A percentile compares a stretch with the other conserved stretches of the same genome.
These are phyloP conservation scores for Neosilurus hyrtlii DNA, from an alignment of 2,797 vertebrate genomes.

Conservation along the genomic window DNA sequence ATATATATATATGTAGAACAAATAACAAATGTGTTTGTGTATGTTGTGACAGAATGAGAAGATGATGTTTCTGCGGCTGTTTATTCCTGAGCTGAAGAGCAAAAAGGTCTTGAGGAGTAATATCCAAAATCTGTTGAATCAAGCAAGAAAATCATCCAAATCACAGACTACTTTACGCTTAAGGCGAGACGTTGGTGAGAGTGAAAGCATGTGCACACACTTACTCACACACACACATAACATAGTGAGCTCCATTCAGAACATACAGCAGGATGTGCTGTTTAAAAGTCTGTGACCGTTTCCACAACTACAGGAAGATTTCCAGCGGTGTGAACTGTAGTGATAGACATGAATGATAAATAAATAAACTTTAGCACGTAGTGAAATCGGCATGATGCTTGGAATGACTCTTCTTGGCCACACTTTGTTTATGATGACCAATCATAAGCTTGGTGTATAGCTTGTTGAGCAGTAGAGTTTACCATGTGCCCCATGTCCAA, in stretches of 20 bases:
- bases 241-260: neutral
- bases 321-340: neutral
- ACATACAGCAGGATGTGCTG: neutral
- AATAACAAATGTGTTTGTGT: constrained; percentile 13
- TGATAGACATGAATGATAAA: neutral
- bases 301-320: neutral
- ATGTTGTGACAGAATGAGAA: constrained; percentile 11
- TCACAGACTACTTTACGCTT: neutral
- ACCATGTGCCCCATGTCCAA: neutral
- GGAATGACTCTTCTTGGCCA: neutral
- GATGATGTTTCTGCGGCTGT: neutral
- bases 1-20: neutral
- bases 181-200: constrained; percentile 11
- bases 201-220: too few species aligned
- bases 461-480: neutral
- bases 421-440: neutral
- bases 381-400: neutral
- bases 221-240: neutral
- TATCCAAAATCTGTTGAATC: neutral
- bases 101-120: neutral
- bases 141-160: neutral
- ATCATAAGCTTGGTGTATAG: neutral
- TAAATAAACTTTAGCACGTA: neutral
- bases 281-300: neutral
- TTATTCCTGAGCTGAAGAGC: neutral